Conservation (phyloP, 2,888 invertebrate genomes). For the Hofmannophila pseudospretella region DNA sequence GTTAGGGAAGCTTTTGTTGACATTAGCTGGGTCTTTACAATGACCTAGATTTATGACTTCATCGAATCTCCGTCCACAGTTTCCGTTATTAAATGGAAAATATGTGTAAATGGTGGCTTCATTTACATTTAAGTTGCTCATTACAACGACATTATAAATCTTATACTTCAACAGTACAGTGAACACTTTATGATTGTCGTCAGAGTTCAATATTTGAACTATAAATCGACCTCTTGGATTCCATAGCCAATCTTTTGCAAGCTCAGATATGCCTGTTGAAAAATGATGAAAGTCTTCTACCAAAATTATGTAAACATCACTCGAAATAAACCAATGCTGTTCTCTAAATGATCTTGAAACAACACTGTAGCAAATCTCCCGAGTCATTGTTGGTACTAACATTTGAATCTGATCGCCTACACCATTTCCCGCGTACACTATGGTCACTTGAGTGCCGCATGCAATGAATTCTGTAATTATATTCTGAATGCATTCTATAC, state of each 20-base stretch:
- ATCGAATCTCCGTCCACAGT: constrained; percentile 12
- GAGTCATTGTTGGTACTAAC: not conserved
- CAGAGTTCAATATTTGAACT: constrained; percentile 6
- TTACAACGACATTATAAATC: constrained; percentile 4
- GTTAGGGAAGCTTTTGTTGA: constrained; percentile 5
- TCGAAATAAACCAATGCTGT: constrained; percentile 1
- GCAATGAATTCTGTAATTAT: not conserved
- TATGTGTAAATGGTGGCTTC: constrained; percentile 10
- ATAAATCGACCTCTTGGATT: constrained; percentile 17
- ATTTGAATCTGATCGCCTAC: not conserved
- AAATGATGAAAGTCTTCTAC: constrained; percentile 5
- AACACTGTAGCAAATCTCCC: constrained; percentile 4
- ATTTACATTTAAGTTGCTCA: not conserved
- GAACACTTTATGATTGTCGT: not conserved
- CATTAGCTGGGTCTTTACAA: constrained; percentile 7
- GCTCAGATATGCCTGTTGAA: not conserved
- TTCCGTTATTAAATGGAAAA: constrained; percentile 14
- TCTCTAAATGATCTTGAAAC: constrained; percentile 4
- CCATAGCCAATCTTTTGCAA: constrained; percentile 15
- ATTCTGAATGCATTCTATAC: not conserved
- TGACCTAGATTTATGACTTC: constrained; percentile 6
- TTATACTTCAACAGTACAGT: constrained; percentile 2
- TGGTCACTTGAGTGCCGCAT: not conserved
- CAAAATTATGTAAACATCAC: constrained; percentile 14
- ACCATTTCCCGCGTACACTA: not conserved